These are phyloP conservation scores for Pyrocoelia pectoralis DNA, from an alignment of 2,888 invertebrate species.

Conservation along the genomic window DNA sequence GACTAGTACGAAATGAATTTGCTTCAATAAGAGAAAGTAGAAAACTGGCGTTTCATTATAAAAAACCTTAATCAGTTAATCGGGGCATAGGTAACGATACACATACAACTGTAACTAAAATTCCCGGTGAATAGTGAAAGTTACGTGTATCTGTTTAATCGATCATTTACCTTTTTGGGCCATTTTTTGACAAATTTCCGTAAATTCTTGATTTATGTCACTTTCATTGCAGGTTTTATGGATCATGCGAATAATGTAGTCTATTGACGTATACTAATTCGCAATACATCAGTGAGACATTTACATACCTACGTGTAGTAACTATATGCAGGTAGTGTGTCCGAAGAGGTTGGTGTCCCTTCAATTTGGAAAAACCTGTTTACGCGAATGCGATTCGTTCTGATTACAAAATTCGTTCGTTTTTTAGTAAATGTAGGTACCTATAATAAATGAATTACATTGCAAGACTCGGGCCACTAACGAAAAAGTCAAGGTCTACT, in stretches of 20 bases:
- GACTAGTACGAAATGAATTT: too few species aligned
- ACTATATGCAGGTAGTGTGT: constrained; percentile 4
- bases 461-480: constrained; percentile 18
- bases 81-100: too few species aligned
- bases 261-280: too few species aligned
- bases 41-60: too few species aligned
- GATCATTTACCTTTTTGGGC: too few species aligned
- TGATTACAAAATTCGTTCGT: constrained; percentile 18
- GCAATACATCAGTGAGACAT: too few species aligned
- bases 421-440: constrained; percentile 14
- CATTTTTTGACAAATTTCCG: too few species aligned
- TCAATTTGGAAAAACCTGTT: constrained; percentile 23
- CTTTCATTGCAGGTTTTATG: background rate
- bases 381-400: constrained; percentile 24
- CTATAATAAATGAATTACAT: constrained; percentile 17
- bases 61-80: too few species aligned
- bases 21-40: too few species aligned
- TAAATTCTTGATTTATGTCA: too few species aligned
- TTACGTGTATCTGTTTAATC: background rate
- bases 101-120: too few species aligned
- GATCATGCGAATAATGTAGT: too few species aligned
- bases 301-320: background rate
- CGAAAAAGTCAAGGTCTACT: constrained; percentile 34
- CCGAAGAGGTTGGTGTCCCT: constrained; percentile 15
- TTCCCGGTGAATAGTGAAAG: background rate